Percentiles rank a stretch among this genome's conserved stretches.
phyloP scores from a whole-genome alignment of 2,113 vertebrate genomes.

The Cepphus grylle region DNA sequence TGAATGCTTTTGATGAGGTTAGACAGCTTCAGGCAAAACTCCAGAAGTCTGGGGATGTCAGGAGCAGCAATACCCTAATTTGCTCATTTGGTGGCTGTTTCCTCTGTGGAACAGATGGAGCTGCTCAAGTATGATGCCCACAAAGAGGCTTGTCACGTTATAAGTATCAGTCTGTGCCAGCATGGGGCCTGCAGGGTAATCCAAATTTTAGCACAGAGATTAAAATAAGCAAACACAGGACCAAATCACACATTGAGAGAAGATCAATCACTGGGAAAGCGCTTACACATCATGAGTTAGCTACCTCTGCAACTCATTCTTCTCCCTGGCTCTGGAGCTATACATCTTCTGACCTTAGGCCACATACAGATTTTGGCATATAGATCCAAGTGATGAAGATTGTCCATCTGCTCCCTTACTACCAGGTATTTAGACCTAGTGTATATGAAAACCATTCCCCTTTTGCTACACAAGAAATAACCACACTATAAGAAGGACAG shows the following conservation, averaged over 20 bases:
- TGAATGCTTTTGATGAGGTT: background rate
- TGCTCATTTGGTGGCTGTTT: background rate
- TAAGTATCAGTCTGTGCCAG: background rate
- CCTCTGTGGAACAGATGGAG: background rate
- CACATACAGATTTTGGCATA: background rate
- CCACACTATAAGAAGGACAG: background rate
- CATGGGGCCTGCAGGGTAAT: background rate
- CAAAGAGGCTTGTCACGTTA: background rate
- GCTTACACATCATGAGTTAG: background rate
- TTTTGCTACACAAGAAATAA: background rate
- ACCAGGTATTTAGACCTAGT: background rate
- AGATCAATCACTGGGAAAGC: background rate
- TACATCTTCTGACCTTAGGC: background rate
- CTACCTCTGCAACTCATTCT: background rate
- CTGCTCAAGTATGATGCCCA: background rate
- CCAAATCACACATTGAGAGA: background rate
- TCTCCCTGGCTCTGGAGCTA: background rate
- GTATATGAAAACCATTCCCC: background rate
- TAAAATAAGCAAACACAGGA: background rate
- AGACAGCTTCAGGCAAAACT: background rate
- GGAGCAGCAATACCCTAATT: background rate
- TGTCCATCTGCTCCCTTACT: background rate
- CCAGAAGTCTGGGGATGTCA: background rate
- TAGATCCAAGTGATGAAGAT: background rate
- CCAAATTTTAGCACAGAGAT: background rate